Evolutionary conservation across 30 jellyfish, hydroid and myxozoan species (phyloP).

Genomic region (Cassiopea andromeda): DNA sequence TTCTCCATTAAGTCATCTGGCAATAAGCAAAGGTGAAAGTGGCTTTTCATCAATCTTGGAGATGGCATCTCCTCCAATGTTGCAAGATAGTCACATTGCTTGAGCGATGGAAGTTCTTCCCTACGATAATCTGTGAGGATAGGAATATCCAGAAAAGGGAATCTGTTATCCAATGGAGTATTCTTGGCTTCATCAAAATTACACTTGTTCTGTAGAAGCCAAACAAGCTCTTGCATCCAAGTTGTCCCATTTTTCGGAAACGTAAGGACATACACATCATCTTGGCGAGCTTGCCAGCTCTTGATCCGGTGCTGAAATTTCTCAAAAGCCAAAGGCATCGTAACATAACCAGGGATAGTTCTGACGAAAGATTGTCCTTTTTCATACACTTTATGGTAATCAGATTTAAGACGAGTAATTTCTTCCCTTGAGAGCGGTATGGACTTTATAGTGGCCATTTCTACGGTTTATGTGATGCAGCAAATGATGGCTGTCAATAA

Average conservation of each 20-base stretch:
- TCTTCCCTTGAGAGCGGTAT: neutral
- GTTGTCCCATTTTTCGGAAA: slow-evolving; percentile 13
- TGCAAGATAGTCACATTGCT: neutral
- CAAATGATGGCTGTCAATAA: too few relatives aligned
- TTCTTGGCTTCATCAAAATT: neutral
- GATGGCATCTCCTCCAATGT: neutral
- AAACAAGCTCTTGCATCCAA: slow-evolving; percentile 12
- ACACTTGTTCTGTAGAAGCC: neutral
- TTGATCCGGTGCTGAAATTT: neutral
- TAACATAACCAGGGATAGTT: neutral
- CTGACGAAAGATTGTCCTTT: neutral
- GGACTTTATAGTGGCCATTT: neutral
- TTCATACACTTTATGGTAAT: neutral
- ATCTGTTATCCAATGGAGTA: neutral
- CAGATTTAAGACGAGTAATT: neutral
- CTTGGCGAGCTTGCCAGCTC: slow-evolving; percentile 1
- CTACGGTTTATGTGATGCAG: too few relatives aligned
- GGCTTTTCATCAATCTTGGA: neutral
- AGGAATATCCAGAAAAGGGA: neutral
- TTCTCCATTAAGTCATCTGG: slow-evolving; percentile 1
- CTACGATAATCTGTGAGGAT: neutral
- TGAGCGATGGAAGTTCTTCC: neutral
- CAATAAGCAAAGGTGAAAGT: neutral
- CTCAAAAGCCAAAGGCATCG: neutral
- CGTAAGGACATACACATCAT: neutral